Percentiles rank a stretch among this genome's conserved stretches.
phyloP scores from a whole-genome alignment of 2,113 vertebrate genomes.

The Sminthopsis crassicaudata region DNA sequence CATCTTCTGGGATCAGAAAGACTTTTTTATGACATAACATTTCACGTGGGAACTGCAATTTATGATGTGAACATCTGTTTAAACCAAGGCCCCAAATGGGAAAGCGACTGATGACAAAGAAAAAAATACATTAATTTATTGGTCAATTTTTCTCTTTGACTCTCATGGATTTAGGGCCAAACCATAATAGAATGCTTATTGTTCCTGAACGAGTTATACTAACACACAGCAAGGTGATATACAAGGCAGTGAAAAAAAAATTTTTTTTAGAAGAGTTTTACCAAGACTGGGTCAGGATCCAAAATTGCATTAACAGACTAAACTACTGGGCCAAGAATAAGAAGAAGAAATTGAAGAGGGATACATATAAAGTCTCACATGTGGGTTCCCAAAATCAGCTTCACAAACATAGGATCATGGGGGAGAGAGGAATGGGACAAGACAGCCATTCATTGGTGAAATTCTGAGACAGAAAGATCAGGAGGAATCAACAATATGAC shows the following conservation, averaged over 20 bases:
- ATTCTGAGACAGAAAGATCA: background rate
- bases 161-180: constrained; percentile 12
- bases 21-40: background rate
- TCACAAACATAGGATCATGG: background rate
- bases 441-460: background rate
- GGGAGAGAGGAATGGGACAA: background rate
- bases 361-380: background rate
- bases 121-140: background rate
- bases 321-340: background rate
- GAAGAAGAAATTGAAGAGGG: background rate
- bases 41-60: too few relatives aligned
- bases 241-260: background rate
- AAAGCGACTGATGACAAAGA: background rate
- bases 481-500: background rate
- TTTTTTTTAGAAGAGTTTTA: background rate
- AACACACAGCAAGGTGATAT: background rate
- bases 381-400: background rate
- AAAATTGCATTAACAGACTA: background rate
- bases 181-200: background rate
- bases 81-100: background rate
- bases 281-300: background rate
- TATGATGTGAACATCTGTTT: background rate
- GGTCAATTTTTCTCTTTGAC: constrained; percentile 6
- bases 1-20: background rate
- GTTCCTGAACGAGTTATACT: background rate